Base-by-base conservation (phyloP, 2,797 vertebrate genomes). In the Holocentrus rufus region DNA sequence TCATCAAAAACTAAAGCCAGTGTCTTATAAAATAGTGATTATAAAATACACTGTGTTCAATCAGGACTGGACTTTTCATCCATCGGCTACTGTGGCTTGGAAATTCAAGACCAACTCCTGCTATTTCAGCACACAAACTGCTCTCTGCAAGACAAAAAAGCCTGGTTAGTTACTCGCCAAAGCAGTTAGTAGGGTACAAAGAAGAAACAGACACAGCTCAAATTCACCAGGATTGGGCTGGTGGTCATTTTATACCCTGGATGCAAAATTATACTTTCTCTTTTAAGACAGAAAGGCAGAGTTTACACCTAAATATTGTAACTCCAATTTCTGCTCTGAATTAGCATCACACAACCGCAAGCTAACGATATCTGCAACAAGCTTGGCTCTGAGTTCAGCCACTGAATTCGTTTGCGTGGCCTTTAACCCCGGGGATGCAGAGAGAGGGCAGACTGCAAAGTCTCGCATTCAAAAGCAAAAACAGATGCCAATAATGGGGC, bases 401-500 rank as follows among this genome's bases (percentile, higher is more conserved):
- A 57, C 7, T 5, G 23, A 17, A 7, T 58, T 62, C 15, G 30
- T 44, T 2, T n/a, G 11, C 25, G 17, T 34, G 13, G 8, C 20
- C 56, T 30, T 6, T 44, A 30, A 30, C 20, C 42, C 13, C 42
- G 15, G 9, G 18, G 15, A 56, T 62, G 36, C 14, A 11, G 42
- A 27, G 52, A 22, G 18, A 64, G 53, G 47, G 1, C 11, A 81
- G 9, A 74, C 11, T 39, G 65, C 22, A 13, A 18, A 27, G 50
- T 62, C 20, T 50, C 56, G 50, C 22, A 79, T 34, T 81, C 25
- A 78, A 83, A 85, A 75, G 54, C 15, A 80, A 84, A 69, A 79
- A 58, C 36, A 83, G 30, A 65, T 78, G 46, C 65, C 74, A 52
- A 80, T 77, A 79, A 80, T 67, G 4, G 53, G 82, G 69, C 49